Evolutionary conservation across 2,113 vertebrate genomes (phyloP).

Genomic region (Mohoua ochrocephala): DNA sequence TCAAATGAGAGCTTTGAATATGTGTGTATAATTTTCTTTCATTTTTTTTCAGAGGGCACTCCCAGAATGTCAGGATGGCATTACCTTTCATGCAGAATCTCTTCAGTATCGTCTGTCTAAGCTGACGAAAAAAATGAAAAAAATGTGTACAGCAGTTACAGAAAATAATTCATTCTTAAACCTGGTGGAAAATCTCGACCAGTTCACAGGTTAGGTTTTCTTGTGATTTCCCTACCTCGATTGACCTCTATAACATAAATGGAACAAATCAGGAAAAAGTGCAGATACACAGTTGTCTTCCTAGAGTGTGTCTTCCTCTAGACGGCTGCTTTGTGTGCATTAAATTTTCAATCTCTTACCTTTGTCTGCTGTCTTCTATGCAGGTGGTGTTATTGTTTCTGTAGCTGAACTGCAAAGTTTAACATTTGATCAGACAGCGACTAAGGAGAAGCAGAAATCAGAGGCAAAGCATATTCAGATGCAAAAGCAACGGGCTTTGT

Average conservation of each 20-base stretch:
- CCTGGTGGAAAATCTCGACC: slow-evolving; percentile 85
- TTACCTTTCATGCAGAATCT: slow-evolving; percentile 17
- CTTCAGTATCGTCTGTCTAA: slow-evolving; percentile 83
- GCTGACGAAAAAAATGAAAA: slow-evolving; percentile 86
- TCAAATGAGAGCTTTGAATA: neutral
- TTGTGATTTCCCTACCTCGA: neutral
- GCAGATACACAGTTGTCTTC: neutral
- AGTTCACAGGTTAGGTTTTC: slow-evolving; percentile 80
- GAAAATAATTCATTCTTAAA: slow-evolving; percentile 75
- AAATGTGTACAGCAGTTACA: slow-evolving; percentile 80
- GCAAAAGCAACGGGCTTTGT: slow-evolving; percentile 91
- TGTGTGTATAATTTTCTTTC: neutral
- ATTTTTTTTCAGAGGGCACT: neutral
- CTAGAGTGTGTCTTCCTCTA: neutral
- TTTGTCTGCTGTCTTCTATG: neutral
- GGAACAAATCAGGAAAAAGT: neutral
- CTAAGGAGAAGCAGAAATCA: slow-evolving; percentile 87
- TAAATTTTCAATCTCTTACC: neutral
- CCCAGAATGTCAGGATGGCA: neutral
- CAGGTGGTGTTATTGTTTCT: slow-evolving; percentile 85
- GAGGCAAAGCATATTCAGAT: slow-evolving; percentile 93
- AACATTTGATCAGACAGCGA: slow-evolving; percentile 74
- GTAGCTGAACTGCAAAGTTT: slow-evolving; percentile 83
- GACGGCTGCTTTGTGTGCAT: rapidly evolving
- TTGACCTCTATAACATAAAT: neutral